Evolutionary conservation across 1,140 invertebrate genomes (phyloP).

Genomic region (Pogonus chalceus): DNA sequence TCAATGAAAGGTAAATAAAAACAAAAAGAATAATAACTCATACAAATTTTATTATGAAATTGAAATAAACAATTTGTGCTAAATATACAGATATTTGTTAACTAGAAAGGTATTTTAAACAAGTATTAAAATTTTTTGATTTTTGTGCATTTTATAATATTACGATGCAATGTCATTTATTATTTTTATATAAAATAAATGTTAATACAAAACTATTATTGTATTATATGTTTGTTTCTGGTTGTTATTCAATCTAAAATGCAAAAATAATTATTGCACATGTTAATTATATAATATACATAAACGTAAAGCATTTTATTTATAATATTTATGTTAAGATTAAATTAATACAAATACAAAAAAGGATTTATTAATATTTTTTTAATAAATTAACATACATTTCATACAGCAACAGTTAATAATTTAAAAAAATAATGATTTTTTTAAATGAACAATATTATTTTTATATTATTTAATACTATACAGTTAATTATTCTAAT

Average conservation of each 20-base stretch:
- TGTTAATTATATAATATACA: background rate
- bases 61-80: background rate
- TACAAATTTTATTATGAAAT: background rate
- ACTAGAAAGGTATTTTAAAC: background rate
- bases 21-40: background rate
- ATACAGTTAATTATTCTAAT: background rate
- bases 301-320: background rate
- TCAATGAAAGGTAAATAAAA: too few species aligned
- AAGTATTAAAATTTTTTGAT: background rate
- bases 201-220: too few species aligned
- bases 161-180: too few species aligned
- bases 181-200: background rate
- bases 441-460: background rate
- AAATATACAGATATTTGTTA: background rate
- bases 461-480: background rate
- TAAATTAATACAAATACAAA: background rate
- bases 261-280: background rate
- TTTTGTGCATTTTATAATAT: too few species aligned
- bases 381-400: constrained; percentile 4
- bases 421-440: constrained; percentile 7
- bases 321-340: background rate
- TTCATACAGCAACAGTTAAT: constrained; percentile 6
- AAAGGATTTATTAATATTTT: background rate
- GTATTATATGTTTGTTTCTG: too few species aligned
- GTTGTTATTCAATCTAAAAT: too few species aligned